Evolutionary conservation across 2,797 vertebrate genomes (phyloP).

Genomic region (Neostethus bicornis): DNA sequence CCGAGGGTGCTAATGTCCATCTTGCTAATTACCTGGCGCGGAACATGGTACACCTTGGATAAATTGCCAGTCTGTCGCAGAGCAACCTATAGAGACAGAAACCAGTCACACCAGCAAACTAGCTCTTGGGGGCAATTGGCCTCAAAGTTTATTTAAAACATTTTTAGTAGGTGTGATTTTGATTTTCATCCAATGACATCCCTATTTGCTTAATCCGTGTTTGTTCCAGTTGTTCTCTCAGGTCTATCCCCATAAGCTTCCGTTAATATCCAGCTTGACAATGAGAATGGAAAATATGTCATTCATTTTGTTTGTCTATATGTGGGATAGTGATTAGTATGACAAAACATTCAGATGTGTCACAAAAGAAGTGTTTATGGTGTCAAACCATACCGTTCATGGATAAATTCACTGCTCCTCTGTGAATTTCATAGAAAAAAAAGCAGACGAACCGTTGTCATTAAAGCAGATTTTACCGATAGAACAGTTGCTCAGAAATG

Average conservation of each 20-base stretch:
- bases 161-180: neutral
- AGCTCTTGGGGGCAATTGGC: too few species aligned
- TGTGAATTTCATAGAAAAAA: slow-evolving; percentile 40
- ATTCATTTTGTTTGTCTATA: slow-evolving; percentile 41
- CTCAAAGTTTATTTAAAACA: neutral
- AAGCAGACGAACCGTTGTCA: slow-evolving; percentile 25
- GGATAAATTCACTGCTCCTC: slow-evolving; percentile 32
- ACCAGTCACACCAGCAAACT: too few species aligned
- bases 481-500: slow-evolving; percentile 28
- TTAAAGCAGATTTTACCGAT: slow-evolving; percentile 13
- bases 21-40: too few species aligned
- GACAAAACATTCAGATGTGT: slow-evolving; percentile 49
- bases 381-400: slow-evolving; percentile 46
- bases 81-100: too few species aligned
- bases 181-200: neutral
- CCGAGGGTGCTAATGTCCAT: too few species aligned
- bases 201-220: neutral
- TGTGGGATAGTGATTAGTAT: slow-evolving; percentile 48
- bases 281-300: slow-evolving; percentile 31
- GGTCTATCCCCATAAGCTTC: slow-evolving; percentile 33
- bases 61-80: too few species aligned
- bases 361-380: slow-evolving; percentile 38
- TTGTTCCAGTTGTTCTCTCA: slow-evolving; percentile 16
- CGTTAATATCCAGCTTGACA: slow-evolving; percentile 51
- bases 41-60: too few species aligned